Evolutionary conservation across 2,113 vertebrate genomes (phyloP).

Genomic region (Hemiprocne comata): DNA sequence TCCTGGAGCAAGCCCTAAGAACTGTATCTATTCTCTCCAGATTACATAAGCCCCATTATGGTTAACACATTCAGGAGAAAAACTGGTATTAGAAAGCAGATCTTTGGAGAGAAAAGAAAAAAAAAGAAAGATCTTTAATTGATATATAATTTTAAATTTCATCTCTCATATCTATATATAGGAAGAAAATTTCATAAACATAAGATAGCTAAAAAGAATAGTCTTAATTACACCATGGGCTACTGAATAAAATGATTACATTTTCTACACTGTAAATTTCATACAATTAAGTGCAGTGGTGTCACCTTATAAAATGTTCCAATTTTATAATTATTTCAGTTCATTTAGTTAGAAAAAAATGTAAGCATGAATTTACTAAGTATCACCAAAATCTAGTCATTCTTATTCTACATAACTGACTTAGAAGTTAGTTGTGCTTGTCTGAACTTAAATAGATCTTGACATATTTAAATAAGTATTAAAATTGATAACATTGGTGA

Average conservation of each 20-base stretch:
- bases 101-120: constrained; percentile 31
- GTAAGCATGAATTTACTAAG: constrained; percentile 78
- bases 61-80: constrained; percentile 36
- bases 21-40: constrained; percentile 33
- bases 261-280: constrained; percentile 81
- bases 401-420: constrained; percentile 64
- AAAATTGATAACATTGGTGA: constrained; percentile 74
- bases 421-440: constrained; percentile 80
- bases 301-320: constrained; percentile 81
- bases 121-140: constrained; percentile 48
- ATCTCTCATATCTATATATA: constrained; percentile 64
- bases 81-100: constrained; percentile 48
- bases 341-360: constrained; percentile 81
- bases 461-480: constrained; percentile 80
- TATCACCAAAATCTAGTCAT: constrained; percentile 77
- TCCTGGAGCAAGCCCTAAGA: constrained; percentile 44
- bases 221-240: constrained; percentile 79
- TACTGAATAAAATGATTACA: constrained; percentile 79
- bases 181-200: constrained; percentile 73
- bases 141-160: constrained; percentile 70
- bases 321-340: constrained; percentile 86
- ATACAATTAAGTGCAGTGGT: constrained; percentile 78
- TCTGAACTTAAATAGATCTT: constrained; percentile 81
- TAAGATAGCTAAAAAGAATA: constrained; percentile 70
- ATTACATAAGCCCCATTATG: constrained; percentile 43